phyloP scores from a whole-genome alignment of 2,113 vertebrate genomes.

The Cyprinodon variegatus region DNA sequence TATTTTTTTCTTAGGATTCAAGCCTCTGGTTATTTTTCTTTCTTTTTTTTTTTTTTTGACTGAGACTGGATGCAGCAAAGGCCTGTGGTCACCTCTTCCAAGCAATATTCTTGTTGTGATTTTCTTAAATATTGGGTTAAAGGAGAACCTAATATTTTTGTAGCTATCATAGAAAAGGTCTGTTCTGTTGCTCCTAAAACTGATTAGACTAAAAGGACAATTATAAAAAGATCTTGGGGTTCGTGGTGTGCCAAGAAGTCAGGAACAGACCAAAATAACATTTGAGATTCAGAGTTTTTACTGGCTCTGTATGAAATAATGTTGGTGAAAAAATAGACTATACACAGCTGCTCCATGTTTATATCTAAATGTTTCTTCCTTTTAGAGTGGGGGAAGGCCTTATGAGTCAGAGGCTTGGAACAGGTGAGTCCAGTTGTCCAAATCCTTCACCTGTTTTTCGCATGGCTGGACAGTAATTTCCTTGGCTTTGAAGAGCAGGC shows the following conservation, averaged over 20 bases:
- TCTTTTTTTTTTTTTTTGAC: too few species aligned
- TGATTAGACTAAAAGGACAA: neutral
- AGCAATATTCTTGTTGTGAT: too few species aligned
- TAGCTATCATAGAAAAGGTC: too few species aligned
- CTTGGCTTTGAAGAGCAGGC: slow-evolving; percentile 74
- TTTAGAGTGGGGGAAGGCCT: slow-evolving; percentile 49
- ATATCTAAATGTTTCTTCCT: slow-evolving; percentile 47
- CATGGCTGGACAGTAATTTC: slow-evolving; percentile 81
- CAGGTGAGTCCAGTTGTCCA: slow-evolving; percentile 73
- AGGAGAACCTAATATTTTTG: too few species aligned
- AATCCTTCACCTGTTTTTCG: slow-evolving; percentile 78
- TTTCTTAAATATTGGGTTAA: too few species aligned
- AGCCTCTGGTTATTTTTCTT: neutral
- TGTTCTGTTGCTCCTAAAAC: neutral
- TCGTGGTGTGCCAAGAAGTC: neutral
- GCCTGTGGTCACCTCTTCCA: too few species aligned
- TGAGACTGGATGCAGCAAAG: too few species aligned
- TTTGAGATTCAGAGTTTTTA: too few species aligned
- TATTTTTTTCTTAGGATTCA: neutral
- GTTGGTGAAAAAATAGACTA: neutral
- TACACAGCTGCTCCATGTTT: slow-evolving; percentile 7
- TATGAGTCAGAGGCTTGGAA: slow-evolving; percentile 52
- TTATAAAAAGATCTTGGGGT: neutral
- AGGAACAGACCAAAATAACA: neutral
- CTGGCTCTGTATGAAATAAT: neutral